Base-by-base conservation (phyloP, 2,888 invertebrate species). In the Drosophila paranaensis region DNA sequence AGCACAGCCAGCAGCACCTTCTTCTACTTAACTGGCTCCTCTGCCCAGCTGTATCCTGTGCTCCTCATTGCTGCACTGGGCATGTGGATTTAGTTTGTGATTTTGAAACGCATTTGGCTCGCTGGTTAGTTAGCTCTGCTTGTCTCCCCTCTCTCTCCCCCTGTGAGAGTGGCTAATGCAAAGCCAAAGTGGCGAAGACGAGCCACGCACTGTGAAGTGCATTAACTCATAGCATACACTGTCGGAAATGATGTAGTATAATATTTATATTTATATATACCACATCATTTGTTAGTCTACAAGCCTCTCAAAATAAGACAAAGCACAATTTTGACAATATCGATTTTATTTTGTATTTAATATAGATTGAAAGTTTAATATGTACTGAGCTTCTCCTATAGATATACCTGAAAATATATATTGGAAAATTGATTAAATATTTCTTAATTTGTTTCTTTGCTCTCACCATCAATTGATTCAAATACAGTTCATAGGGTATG, bases 401-500 rank as follows among this genome's bases (percentile, higher is more conserved):
- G 60, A 65, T 83, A 83, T 9, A 83, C 83, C 83, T 83, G 61
- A 70, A 50, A 25, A 43, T 9, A 27, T 13, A 40, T 20, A 2
- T 20, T 20, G 5, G 0, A 6, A 16, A 20, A 40, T 20, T 8
- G 30, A 33, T 11, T 0, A 6, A 6, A 2, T 0, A 48, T 16
- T 6, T 13, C 13, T 11, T 35, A 0, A 11, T 4, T 8, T 13
- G 11, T 0, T 11, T 2, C 33, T 10, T 2, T 25, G 3, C 8
- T 10, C 60, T 74, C 84, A 97, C 97, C 95, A 97, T 96, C 8
- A 98, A 94, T 88, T 96, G 96, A 92, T 97, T 97, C 76, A 97
- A 95, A 92, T 97, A 97, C 90, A 96, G 96, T 91, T 97, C 97
- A 91, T 98, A 98, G 40, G 96, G 95, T 74, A 98, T 95, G 45